Evolutionary conservation across 2,888 invertebrate genomes (phyloP).

Genomic region (Rhagonycha fulva): DNA sequence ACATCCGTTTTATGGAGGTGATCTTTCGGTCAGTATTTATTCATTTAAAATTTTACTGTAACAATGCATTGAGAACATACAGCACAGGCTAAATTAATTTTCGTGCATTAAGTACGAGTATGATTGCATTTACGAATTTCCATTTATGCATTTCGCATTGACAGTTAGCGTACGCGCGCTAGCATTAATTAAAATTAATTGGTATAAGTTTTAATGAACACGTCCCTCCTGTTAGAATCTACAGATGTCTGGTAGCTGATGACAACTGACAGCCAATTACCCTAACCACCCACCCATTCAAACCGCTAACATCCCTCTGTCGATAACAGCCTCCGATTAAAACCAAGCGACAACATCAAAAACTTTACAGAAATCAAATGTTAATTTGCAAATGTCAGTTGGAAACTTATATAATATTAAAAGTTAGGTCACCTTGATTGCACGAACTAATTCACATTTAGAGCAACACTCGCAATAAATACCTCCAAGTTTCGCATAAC

Average conservation of each 20-base stretch:
- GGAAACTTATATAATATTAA: constrained; percentile 22
- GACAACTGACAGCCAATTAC: constrained; percentile 52
- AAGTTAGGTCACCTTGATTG: constrained; percentile 18
- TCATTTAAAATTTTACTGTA: neutral
- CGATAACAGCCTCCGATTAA: constrained; percentile 42
- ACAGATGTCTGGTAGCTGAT: constrained; percentile 39
- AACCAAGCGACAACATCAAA: constrained; percentile 35
- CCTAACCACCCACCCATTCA: constrained; percentile 33
- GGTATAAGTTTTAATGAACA: constrained; percentile 54
- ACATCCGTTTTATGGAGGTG: constrained; percentile 96
- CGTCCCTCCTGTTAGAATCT: constrained; percentile 39
- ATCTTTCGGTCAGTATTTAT: constrained; percentile 85
- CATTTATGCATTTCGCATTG: constrained; percentile 28
- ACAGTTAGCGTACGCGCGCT: constrained; percentile 24
- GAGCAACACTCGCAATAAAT: constrained; percentile 23
- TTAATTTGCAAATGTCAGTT: constrained; percentile 30
- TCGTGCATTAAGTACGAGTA: constrained; percentile 12
- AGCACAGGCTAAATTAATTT: constrained; percentile 12
- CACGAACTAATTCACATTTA: constrained; percentile 19
- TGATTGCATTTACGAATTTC: constrained; percentile 27
- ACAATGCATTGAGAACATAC: neutral
- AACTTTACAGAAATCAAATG: constrained; percentile 33
- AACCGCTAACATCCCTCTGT: constrained; percentile 36
- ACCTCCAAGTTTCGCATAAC: constrained; percentile 17
- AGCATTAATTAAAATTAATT: constrained; percentile 53